These are phyloP conservation scores for Boulengeromyrus knoepffleri DNA, from an alignment of 2,113 vertebrate genomes.

Conservation along the genomic window DNA sequence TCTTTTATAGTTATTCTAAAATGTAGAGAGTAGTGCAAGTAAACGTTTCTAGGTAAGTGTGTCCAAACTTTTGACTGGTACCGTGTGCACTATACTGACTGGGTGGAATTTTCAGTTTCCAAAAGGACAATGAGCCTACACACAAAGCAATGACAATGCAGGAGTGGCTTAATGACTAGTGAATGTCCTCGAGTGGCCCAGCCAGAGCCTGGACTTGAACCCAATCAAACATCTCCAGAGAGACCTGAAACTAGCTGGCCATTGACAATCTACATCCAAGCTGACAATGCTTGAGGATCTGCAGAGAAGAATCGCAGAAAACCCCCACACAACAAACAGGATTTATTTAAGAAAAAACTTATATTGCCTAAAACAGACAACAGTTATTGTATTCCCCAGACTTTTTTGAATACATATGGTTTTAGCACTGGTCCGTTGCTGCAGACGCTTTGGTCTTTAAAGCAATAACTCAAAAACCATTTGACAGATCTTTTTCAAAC, in stretches of 20 bases:
- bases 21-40: no score
- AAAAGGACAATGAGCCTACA: background rate
- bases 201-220: background rate
- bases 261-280: background rate
- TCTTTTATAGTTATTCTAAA: no score
- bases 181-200: background rate
- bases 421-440: background rate
- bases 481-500: background rate
- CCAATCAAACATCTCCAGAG: background rate
- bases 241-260: background rate
- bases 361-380: no score
- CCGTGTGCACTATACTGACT: no score
- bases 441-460: background rate
- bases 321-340: no score
- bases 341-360: no score
- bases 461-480: background rate
- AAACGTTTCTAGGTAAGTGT: no score
- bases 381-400: background rate
- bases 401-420: background rate
- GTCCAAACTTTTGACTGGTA: no score
- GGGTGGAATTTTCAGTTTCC: no score
- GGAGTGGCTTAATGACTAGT: background rate
- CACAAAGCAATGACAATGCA: background rate
- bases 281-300: no score
- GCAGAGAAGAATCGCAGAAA: no score